phyloP scores from a whole-genome alignment of 2,113 vertebrate genomes.

The Osmerus eperlanus region DNA sequence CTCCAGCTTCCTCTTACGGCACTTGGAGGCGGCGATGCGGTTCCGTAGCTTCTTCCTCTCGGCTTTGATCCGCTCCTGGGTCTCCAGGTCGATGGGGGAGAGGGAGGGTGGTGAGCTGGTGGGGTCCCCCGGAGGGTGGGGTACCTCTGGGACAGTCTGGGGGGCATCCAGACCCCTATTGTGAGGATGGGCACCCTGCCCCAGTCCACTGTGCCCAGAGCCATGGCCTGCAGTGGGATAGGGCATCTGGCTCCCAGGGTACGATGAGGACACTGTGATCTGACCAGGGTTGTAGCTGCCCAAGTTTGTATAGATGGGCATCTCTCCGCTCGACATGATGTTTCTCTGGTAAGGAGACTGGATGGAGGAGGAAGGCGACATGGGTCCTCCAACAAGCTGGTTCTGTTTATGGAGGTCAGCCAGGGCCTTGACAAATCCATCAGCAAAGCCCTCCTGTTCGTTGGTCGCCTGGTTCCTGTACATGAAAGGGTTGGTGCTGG shows the following conservation, averaged over 20 bases:
- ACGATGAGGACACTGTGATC: slow-evolving; percentile 43
- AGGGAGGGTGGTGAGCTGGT: slow-evolving; percentile 65
- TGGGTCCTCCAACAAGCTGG: slow-evolving; percentile 66
- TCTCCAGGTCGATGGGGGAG: slow-evolving; percentile 74
- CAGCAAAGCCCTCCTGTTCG: slow-evolving; percentile 74
- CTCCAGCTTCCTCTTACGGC: slow-evolving; percentile 76
- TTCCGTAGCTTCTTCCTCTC: slow-evolving; percentile 77
- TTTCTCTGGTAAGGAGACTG: slow-evolving; percentile 53
- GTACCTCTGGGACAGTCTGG: slow-evolving; percentile 71
- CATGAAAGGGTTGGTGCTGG: slow-evolving; percentile 55
- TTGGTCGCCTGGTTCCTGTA: slow-evolving; percentile 70
- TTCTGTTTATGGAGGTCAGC: slow-evolving; percentile 77
- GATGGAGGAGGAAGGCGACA: slow-evolving; percentile 55
- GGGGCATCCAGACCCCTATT: slow-evolving; percentile 62
- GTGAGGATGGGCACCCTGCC: slow-evolving; percentile 38
- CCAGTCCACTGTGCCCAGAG: slow-evolving; percentile 45
- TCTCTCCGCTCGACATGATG: slow-evolving; percentile 47
- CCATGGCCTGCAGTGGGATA: slow-evolving; percentile 27
- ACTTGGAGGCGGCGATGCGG: slow-evolving; percentile 78
- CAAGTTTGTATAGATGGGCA: slow-evolving; percentile 72
- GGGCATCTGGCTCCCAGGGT: slow-evolving; percentile 39
- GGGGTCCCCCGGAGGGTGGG: slow-evolving; percentile 44
- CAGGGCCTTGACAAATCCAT: slow-evolving; percentile 75
- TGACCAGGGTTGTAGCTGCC: slow-evolving; percentile 66
- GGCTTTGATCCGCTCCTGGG: slow-evolving; percentile 75